Percentiles rank a stretch among this genome's conserved stretches.
phyloP scores from a whole-genome alignment of 2,113 vertebrate genomes.

The Otis tarda region DNA sequence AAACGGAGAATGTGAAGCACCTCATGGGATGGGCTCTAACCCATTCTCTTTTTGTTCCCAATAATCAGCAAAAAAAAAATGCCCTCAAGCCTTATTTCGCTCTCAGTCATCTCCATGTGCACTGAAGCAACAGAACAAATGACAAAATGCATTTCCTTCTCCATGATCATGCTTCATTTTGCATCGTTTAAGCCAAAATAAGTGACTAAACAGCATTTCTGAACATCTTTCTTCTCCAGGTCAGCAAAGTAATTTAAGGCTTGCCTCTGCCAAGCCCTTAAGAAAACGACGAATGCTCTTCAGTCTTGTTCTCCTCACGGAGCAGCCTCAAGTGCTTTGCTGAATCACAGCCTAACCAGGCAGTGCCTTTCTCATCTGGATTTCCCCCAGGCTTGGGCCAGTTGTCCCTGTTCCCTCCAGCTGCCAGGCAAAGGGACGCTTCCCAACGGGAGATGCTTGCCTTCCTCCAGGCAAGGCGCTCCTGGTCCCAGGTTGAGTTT shows the following conservation, averaged over 20 bases:
- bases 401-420: not conserved
- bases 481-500: not conserved
- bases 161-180: not conserved
- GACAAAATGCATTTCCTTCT: not conserved
- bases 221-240: not conserved
- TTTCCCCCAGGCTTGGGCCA: not conserved
- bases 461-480: rapidly evolving
- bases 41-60: not conserved
- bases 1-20: rapidly evolving
- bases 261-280: not conserved
- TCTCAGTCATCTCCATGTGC: not conserved
- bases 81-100: not conserved
- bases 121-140: not conserved
- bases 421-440: not conserved
- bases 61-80: not conserved
- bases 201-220: not conserved
- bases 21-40: not conserved
- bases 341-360: not conserved
- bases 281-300: not conserved
- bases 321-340: not conserved
- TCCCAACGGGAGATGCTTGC: not conserved
- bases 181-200: not conserved
- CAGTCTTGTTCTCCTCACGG: no score
- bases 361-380: not conserved
- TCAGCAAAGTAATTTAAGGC: not conserved